Evolutionary conservation across 2,888 invertebrate species (phyloP), one percentile per base, ranked within the genome.

Genomic region (Apotomis capreana): DNA sequence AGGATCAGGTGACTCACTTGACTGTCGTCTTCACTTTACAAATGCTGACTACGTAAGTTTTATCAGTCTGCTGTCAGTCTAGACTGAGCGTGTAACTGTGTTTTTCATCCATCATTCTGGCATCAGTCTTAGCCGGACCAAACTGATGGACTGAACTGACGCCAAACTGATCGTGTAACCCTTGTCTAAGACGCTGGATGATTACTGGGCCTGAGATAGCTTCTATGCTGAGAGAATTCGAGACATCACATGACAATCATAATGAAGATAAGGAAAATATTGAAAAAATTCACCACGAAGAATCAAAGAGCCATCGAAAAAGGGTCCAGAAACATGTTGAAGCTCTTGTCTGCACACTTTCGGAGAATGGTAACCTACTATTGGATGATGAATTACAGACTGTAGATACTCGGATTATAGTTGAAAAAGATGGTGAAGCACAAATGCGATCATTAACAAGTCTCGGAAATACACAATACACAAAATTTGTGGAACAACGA

Each of bases 141-240:
- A 26, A 26, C 26, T 26, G 26, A 26, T 26, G 26, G 26, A 26
- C 26, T 26, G 26, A 26, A 26, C 26, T 26, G 26, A 26, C 26
- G 26, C 26, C 26, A 26, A 26, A 26, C 26, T 26, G 1, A 15
- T 15, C 1, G 15, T 15, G n/a, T n/a, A n/a, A n/a, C n/a, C n/a
- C n/a, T n/a, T n/a, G n/a, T n/a, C 70, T 70, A 60, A 68, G 74
- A 60, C 74, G 74, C 63, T 74, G 74, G 74, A 74, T 74, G 70
- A 70, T 68, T 70, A 68, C 70, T 70, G 70, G 74, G 68, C 74
- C 74, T 44, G 74, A 74, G 59, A 74, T 74, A 70, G 68, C 68
- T 68, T 68, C 68, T 58, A 40, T 73, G 61, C 68, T 61, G 70
- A 65, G 52, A 73, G 68, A 73, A 67, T 69, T 68, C 72, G 64